Base-by-base conservation (phyloP, 2,113 vertebrate species). In the Oreochromis spilurus region DNA sequence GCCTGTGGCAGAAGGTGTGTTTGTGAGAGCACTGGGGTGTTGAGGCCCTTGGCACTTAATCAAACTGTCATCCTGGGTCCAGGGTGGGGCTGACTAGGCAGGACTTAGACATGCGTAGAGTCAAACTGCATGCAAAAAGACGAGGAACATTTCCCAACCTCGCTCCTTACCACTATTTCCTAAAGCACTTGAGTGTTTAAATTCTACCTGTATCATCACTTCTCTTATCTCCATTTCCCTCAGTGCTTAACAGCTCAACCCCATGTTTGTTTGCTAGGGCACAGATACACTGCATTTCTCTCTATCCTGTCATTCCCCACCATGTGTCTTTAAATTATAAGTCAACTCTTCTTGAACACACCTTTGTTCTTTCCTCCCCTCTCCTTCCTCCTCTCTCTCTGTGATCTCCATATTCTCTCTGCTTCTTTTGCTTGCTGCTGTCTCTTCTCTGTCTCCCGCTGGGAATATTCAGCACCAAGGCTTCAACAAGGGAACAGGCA, bases 61-160 rank as follows among this genome's bases (percentile, higher is more conserved):
- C 88, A 94, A 93, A 85, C 92, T 92, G 90, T 93, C 93, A 91
- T 54, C 50, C 52, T 43, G 14, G 26, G 87, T 88, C 81, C 26
- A 14, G 50, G 65, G 87, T 48, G 57, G 62, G 8, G 70, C 67
- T 3, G 38, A 79, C 24, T 55, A 29, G 55, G 14, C 52, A 43
- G 26, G 80, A 82, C 87, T 77, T 84, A 55, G 40, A 89, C 86
- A 79, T 21, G 67, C 34, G 70, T 52, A 7, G 52, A 87, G 82
- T 91, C 55, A 80, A 82, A 72, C 55, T 31, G 52, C 67, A 50
- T n/a, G 26, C 38, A 70, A 85, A 72, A 48, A 82, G 62, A 78
- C 1, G 5, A 67, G 16, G 48, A 45, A 48, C 10, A 2, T 26
- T 2, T 79, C 19, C 8, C 26, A 17, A 19, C 54, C n/a, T 86